A percentile compares a stretch with the other conserved stretches of the same genome.
phyloP scores from a whole-genome alignment of 2,888 invertebrate genomes.

The Callosobruchus maculatus region DNA sequence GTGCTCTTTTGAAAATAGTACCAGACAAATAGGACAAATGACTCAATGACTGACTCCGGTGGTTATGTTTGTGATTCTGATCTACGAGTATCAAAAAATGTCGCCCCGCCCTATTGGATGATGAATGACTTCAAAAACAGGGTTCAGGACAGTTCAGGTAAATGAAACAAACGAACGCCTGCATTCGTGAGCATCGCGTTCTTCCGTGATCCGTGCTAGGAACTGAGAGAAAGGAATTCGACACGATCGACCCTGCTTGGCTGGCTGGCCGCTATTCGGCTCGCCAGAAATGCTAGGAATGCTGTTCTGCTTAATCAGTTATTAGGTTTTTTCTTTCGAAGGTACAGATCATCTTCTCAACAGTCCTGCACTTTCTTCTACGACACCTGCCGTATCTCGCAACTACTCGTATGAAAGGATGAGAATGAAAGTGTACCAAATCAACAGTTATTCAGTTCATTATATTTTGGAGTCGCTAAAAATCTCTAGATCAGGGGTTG shows the following conservation, averaged over 20 bases:
- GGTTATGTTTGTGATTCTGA: too few relatives aligned
- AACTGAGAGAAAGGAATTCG: not conserved
- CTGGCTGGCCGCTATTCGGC: not conserved
- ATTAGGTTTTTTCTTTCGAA: constrained; percentile 32
- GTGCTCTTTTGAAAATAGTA: too few relatives aligned
- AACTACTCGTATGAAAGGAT: not conserved
- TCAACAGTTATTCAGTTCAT: not conserved
- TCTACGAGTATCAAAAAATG: too few relatives aligned
- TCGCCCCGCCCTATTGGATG: too few relatives aligned
- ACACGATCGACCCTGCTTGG: not conserved
- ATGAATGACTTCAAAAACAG: too few relatives aligned
- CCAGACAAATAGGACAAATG: too few relatives aligned
- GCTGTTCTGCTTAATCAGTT: constrained; percentile 39
- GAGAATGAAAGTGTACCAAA: not conserved
- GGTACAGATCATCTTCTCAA: constrained; percentile 24
- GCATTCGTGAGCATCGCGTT: not conserved
- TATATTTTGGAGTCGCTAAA: not conserved
- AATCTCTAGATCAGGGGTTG: too few relatives aligned
- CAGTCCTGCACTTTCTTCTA: not conserved
- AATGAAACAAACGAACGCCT: not conserved
- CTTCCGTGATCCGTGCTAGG: not conserved
- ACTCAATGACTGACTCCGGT: too few relatives aligned
- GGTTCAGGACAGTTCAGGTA: not conserved
- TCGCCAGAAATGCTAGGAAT: constrained; percentile 32
- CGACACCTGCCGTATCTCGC: constrained; percentile 3